Percentiles rank a stretch among this genome's conserved stretches.
Conservation (phyloP, 2,888 invertebrate genomes). For the Xiphydria camelus region DNA sequence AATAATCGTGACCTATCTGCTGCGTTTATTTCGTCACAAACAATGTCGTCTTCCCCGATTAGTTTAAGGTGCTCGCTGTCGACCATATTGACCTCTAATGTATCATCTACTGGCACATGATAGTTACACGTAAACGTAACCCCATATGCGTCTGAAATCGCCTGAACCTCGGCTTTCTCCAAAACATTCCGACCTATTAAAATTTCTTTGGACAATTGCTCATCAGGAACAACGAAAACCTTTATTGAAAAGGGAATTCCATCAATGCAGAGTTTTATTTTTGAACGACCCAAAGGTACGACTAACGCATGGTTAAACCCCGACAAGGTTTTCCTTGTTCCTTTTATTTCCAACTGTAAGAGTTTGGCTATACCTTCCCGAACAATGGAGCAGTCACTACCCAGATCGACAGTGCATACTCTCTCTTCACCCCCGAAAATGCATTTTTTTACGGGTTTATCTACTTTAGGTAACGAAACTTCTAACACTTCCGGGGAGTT, state of each 20-base stretch:
- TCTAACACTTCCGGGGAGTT: background rate
- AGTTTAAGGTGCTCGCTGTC: background rate
- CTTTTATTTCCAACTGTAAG: background rate
- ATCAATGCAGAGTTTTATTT: background rate
- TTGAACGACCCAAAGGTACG: background rate
- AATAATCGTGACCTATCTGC: background rate
- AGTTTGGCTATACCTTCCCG: background rate
- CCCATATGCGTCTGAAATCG: background rate
- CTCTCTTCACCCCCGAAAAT: background rate
- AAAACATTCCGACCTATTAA: background rate
- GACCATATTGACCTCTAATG: too few species aligned
- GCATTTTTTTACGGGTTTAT: background rate
- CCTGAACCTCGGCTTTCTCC: background rate
- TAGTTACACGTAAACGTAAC: background rate
- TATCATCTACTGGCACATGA: background rate
- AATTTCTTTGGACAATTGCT: background rate
- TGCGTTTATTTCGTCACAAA: background rate
- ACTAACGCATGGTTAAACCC: conserved; percentile 1
- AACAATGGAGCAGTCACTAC: too few species aligned
- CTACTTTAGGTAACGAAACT: too few species aligned
- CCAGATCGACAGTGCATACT: background rate
- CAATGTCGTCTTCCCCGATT: background rate
- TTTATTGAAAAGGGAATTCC: background rate
- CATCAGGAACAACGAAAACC: background rate
- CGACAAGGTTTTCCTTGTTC: background rate